Evolutionary conservation across 1,140 invertebrate species (phyloP).

Genomic region (Cydia splendana): DNA sequence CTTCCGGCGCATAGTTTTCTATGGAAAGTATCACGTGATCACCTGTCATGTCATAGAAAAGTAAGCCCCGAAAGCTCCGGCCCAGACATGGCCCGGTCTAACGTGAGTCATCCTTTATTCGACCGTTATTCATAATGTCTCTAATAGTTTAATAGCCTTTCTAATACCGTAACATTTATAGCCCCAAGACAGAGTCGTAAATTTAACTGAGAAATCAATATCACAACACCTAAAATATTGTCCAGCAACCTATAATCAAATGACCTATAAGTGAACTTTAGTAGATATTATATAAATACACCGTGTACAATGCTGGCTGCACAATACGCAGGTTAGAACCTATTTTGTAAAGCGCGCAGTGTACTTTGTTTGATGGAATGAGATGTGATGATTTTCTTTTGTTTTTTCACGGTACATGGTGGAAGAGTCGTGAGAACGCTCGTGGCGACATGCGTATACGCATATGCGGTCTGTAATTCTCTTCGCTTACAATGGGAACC

Average conservation of each 20-base stretch:
- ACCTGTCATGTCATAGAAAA: no score
- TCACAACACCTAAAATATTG: constrained; percentile 57
- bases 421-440: constrained; percentile 57
- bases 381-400: constrained; percentile 14
- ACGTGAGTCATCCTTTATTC: no score
- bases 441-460: constrained; percentile 53
- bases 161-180: constrained; percentile 43
- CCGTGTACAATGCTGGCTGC: constrained; percentile 36
- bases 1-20: no score
- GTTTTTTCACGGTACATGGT: background rate
- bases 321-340: background rate
- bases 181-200: constrained; percentile 44
- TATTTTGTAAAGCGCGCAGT: constrained; percentile 34
- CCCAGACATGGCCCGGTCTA: no score
- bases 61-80: no score
- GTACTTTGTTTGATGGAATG: constrained; percentile 27
- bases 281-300: background rate
- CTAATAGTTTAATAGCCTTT: constrained; percentile 55
- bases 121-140: constrained; percentile 37
- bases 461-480: constrained; percentile 38
- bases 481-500: background rate
- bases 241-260: constrained; percentile 53
- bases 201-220: constrained; percentile 63
- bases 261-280: constrained; percentile 38
- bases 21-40: no score